These are phyloP conservation scores for Mamestra brassicae DNA, from an alignment of 2,888 invertebrate genomes.

Conservation along the genomic window DNA sequence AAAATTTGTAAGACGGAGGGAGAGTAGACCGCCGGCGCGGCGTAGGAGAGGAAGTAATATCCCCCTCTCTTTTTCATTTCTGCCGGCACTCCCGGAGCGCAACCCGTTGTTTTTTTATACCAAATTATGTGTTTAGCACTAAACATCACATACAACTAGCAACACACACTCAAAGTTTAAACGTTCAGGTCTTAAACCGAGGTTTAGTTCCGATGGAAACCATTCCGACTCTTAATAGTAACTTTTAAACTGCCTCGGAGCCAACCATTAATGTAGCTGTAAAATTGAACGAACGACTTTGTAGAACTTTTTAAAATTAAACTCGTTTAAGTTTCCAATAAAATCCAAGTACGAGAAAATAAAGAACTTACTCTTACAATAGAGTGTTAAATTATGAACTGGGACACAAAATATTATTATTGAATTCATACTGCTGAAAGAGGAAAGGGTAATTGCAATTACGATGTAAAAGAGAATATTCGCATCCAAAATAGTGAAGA, in stretches of 20 bases:
- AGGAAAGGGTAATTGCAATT: constrained; percentile 19
- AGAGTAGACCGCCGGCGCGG: too few relatives aligned
- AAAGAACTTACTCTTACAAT: constrained; percentile 3
- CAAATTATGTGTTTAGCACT: constrained; percentile 38
- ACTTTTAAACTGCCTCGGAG: constrained; percentile 52
- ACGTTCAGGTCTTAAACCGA: constrained; percentile 32
- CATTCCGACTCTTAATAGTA: constrained; percentile 67
- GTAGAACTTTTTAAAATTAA: constrained; percentile 47
- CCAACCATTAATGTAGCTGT: constrained; percentile 62
- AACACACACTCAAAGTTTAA: constrained; percentile 13
- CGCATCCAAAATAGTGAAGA: not conserved
- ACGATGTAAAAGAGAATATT: constrained; percentile 3
- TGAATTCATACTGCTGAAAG: not conserved
- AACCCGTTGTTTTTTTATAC: not conserved
- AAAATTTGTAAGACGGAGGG: too few relatives aligned
- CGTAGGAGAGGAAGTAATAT: too few relatives aligned
- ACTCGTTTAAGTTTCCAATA: constrained; percentile 38
- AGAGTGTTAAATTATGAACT: not conserved
- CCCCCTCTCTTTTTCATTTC: too few relatives aligned
- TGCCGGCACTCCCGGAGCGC: too few relatives aligned
- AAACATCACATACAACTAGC: constrained; percentile 26
- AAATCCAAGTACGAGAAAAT: constrained; percentile 9
- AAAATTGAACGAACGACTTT: constrained; percentile 58
- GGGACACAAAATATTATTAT: not conserved
- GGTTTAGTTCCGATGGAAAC: constrained; percentile 50